phyloP scores from a whole-genome alignment of 2,113 vertebrate species.

The Anolis carolinensis region DNA sequence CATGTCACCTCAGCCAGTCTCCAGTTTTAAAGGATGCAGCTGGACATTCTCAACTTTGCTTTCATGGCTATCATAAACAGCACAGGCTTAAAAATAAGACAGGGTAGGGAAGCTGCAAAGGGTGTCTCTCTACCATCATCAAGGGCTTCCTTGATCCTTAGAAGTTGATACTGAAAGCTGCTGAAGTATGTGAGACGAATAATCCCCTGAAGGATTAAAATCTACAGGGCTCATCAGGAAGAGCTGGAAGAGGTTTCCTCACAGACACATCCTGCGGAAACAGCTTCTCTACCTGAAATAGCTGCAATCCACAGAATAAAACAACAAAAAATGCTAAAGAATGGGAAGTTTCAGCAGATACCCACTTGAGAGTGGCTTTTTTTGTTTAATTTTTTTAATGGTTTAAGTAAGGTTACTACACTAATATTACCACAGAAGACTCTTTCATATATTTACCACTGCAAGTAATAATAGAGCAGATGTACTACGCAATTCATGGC shows the following conservation, averaged over 20 bases:
- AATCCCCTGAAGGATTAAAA: neutral
- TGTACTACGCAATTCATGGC: neutral
- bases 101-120: neutral
- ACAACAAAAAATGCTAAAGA: neutral
- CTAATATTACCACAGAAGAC: neutral
- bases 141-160: neutral
- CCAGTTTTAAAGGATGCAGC: constrained; percentile 38
- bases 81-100: neutral
- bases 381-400: neutral
- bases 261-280: neutral
- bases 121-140: neutral
- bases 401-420: neutral
- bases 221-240: neutral
- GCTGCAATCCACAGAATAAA: neutral
- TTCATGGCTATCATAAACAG: constrained; percentile 16
- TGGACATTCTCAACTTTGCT: neutral
- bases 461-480: neutral
- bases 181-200: neutral
- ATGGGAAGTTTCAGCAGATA: neutral
- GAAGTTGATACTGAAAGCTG: neutral
- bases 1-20: neutral
- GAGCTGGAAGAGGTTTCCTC: neutral
- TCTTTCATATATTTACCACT: neutral
- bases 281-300: neutral
- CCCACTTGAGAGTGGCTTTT: neutral